phyloP scores from a whole-genome alignment of 2,113 vertebrate genomes.

The Sinocyclocheilus anshuiensis region DNA sequence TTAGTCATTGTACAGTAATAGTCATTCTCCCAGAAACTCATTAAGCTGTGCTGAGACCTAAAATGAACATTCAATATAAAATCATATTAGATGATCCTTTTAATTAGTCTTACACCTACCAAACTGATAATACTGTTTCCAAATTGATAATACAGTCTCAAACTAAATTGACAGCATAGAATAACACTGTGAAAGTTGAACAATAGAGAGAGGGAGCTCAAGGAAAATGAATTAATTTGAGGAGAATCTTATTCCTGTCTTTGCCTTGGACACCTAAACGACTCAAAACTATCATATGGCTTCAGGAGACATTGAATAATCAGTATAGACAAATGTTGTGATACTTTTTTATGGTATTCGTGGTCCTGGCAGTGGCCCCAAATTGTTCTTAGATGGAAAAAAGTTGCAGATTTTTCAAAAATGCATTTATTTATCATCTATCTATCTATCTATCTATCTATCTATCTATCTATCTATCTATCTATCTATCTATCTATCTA shows the following conservation, averaged over 20 bases:
- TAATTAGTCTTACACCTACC: neutral
- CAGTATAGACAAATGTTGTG: neutral
- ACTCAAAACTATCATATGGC: neutral
- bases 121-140: neutral
- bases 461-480: no score
- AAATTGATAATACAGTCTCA: neutral
- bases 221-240: neutral
- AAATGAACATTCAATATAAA: neutral
- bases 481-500: no score
- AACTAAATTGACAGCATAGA: neutral
- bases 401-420: neutral
- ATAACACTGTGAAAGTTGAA: neutral
- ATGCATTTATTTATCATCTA: no score
- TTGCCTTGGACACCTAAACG: neutral
- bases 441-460: no score
- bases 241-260: neutral
- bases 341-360: neutral
- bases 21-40: neutral
- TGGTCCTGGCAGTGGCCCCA: neutral
- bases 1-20: neutral
- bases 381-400: neutral
- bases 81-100: neutral
- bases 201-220: neutral
- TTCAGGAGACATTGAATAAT: neutral
- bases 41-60: neutral